Percentiles rank a stretch among this genome's conserved stretches.
These are phyloP conservation scores for Brachyptera putata DNA, from an alignment of 2,888 invertebrate genomes.

Conservation along the genomic window DNA sequence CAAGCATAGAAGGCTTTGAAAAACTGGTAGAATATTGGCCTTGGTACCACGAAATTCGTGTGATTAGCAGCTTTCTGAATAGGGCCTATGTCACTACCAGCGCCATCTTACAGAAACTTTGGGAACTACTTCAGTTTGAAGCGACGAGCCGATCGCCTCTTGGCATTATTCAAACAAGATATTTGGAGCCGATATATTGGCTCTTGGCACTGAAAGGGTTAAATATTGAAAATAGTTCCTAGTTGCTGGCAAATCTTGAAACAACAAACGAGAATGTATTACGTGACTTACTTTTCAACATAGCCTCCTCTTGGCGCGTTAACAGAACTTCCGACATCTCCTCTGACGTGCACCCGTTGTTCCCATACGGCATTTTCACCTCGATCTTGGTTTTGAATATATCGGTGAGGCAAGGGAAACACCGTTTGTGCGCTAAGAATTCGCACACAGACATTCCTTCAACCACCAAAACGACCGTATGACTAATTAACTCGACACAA, in stretches of 20 bases:
- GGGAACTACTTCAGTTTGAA: too few species aligned
- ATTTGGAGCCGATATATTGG: too few species aligned
- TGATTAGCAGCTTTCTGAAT: too few species aligned
- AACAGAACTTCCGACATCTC: slow-evolving; percentile 76
- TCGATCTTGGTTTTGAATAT: slow-evolving; percentile 66
- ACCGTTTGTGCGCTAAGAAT: slow-evolving; percentile 59
- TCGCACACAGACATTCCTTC: slow-evolving; percentile 75
- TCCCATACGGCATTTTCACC: slow-evolving; percentile 66
- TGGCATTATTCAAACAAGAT: too few species aligned
- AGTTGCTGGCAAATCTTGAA: neutral
- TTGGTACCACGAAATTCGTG: too few species aligned
- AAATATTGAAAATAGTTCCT: too few species aligned
- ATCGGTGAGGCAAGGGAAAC: slow-evolving; percentile 55
- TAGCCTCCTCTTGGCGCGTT: slow-evolving; percentile 61
- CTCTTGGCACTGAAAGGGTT: too few species aligned
- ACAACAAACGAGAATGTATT: neutral
- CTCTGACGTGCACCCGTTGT: slow-evolving; percentile 66
- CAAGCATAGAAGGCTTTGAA: too few species aligned
- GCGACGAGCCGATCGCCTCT: too few species aligned
- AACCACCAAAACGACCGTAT: slow-evolving; percentile 57
- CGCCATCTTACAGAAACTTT: too few species aligned
- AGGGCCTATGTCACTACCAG: too few species aligned
- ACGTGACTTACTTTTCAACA: slow-evolving; percentile 35
- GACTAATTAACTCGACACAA: slow-evolving; percentile 51
- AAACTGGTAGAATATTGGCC: too few species aligned